These are phyloP conservation scores for Chrysomela aeneicollis DNA, from an alignment of 2,888 invertebrate species.

Conservation along the genomic window DNA sequence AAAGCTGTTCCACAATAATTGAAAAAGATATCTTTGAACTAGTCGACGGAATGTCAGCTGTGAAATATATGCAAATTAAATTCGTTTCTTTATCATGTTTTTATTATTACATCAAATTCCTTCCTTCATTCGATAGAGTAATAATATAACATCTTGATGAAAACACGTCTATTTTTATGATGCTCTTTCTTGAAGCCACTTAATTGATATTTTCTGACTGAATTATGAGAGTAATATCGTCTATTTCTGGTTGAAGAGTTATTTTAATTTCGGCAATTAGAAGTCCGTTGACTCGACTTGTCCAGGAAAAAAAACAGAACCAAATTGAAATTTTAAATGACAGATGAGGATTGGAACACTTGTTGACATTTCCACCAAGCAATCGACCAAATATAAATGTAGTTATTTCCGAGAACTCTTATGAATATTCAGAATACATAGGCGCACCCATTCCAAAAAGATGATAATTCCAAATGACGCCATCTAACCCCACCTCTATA, in stretches of 20 bases:
- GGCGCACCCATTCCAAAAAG: no score
- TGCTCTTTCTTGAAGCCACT: not conserved
- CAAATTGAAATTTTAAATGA: not conserved
- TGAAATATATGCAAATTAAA: no score
- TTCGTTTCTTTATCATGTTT: slow-evolving; percentile 2
- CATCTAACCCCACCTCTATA: no score
- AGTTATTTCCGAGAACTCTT: not conserved
- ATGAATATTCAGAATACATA: slow-evolving; percentile 17
- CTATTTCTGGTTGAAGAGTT: slow-evolving; percentile 9
- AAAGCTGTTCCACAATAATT: not conserved
- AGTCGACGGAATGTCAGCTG: no score
- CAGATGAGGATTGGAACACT: slow-evolving; percentile 6
- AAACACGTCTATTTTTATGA: slow-evolving; percentile 5
- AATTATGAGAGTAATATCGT: slow-evolving; percentile 6
- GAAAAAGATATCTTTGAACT: no score
- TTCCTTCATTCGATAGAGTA: no score
- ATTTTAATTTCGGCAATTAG: slow-evolving; percentile 20
- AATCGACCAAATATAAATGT: slow-evolving; percentile 1
- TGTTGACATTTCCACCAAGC: slow-evolving; percentile 11
- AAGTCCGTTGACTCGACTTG: slow-evolving; percentile 13
- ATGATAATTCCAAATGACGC: no score
- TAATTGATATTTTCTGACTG: not conserved
- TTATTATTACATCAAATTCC: not conserved
- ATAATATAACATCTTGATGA: not conserved
- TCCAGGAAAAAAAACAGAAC: not conserved